Conservation (phyloP, 1,140 invertebrate genomes). For the Cotesia vestalis region DNA sequence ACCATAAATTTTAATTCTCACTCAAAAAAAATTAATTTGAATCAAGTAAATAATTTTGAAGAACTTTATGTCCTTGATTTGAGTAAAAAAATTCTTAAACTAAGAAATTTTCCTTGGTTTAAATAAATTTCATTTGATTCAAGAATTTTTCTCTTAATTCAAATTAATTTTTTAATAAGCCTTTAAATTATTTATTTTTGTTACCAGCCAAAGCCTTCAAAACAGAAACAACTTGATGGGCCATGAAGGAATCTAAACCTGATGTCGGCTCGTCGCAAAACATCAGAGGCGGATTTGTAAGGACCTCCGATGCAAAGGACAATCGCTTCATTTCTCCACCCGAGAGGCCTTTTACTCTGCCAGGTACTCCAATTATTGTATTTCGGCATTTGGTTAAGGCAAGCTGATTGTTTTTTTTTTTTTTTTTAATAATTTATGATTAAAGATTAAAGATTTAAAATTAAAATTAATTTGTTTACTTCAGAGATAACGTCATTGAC, state of each 20-base stretch:
- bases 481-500: conserved; percentile 92
- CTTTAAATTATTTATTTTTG: not conserved
- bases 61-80: too few relatives aligned
- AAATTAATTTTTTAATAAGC: not conserved
- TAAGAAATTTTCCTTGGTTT: too few relatives aligned
- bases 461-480: conserved; percentile 62
- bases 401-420: conserved; percentile 67
- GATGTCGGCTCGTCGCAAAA: conserved; percentile 98
- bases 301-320: conserved; percentile 94
- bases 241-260: conserved; percentile 87
- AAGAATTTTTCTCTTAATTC: too few relatives aligned
- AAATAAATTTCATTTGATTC: too few relatives aligned
- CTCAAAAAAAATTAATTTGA: too few relatives aligned
- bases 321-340: conserved; percentile 95
- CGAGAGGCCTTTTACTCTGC: conserved; percentile 89
- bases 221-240: conserved; percentile 86
- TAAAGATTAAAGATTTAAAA: too few relatives aligned
- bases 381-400: conserved; percentile 86
- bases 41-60: too few relatives aligned
- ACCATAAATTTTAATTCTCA: too few relatives aligned
- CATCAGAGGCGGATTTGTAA: conserved; percentile 93
- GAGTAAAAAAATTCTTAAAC: too few relatives aligned
- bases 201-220: conserved; percentile 77
- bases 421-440: conserved; percentile 19
- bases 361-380: conserved; percentile 87